Base-by-base conservation (phyloP, 2,797 vertebrate genomes). In the Darevskia mixta region DNA sequence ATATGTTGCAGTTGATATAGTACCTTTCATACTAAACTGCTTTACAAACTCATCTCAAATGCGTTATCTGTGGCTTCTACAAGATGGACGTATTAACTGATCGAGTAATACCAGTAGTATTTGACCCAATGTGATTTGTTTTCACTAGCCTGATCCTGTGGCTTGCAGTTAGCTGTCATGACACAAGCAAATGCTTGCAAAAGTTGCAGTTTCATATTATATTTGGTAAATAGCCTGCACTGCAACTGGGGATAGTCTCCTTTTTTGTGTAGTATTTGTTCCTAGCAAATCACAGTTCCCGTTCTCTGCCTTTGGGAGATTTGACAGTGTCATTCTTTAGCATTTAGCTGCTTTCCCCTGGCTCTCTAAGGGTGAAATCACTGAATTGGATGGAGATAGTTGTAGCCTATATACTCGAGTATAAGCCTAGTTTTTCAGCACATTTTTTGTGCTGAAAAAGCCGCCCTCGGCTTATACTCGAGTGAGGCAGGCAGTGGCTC, bases 21-120 rank as follows among this genome's bases (percentile, higher is more conserved):
- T 73, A 72, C 35, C 27, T 25, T 75, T 86, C 49, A 79, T 72
- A 27, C 29, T 27, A 77, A 82, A 73, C 1, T 61, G 69, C 58
- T 58, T 80, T 69, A 43, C 27, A 71, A 41, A 41, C 25, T 90
- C 72, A 55, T 85, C 73, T 66, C 77, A 10, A 38, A 85, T 77
- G 69, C 69, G 58, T 72, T 58, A 58, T 55, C 73, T 77, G 55
- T 77, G 58, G 58, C 27, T 20, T 77, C 27, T 77, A 41, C 27
- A 76, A 72, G 38, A 25, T 78, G 38, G 87, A 69, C 4, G 55
- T 83, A 61, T 78, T 49, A 58, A 2, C 20, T 11, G 49, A 61
- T 27, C 20, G 35, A 79, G n/a, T 69, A 55, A 86, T 71, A 20
- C 64, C 41, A 79, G 7, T 25, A 67, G 18, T 66, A 67, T 86